These are phyloP conservation scores for Ypsolopha sequella DNA, from an alignment of 2,888 invertebrate species.

Conservation along the genomic window DNA sequence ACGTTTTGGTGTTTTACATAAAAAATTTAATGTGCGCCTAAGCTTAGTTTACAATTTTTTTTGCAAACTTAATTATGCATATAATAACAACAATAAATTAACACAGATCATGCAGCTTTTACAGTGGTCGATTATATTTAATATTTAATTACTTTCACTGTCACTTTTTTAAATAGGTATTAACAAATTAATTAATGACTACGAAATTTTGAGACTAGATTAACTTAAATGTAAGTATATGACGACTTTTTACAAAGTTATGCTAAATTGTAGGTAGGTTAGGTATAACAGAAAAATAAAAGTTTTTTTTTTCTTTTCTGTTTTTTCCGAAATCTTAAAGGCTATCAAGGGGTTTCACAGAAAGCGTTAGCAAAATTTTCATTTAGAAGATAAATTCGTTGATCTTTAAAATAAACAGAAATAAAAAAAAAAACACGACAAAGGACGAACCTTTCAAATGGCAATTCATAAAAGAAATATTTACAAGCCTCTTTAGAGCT, in stretches of 20 bases:
- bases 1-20: slow-evolving; percentile 18
- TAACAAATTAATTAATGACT: slow-evolving; percentile 39
- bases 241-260: background rate
- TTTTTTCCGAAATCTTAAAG: background rate
- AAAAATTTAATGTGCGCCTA: slow-evolving; percentile 44
- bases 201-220: slow-evolving; percentile 58
- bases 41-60: slow-evolving; percentile 20
- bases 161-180: slow-evolving; percentile 14
- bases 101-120: slow-evolving; percentile 19
- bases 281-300: background rate
- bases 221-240: slow-evolving; percentile 13
- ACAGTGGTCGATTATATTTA: slow-evolving; percentile 21
- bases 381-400: background rate
- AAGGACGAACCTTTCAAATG: slow-evolving; percentile 1
- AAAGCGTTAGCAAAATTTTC: background rate
- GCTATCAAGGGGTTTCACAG: background rate
- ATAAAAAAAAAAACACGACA: slow-evolving; percentile 8
- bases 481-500: slow-evolving; percentile 43
- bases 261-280: background rate
- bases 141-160: slow-evolving; percentile 14
- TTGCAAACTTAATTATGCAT: background rate
- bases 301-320: background rate
- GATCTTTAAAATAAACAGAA: background rate
- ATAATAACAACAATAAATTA: background rate
- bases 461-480: slow-evolving; percentile 33